Conservation (phyloP, 2,888 invertebrate genomes). For the Diloba caeruleocephala region DNA sequence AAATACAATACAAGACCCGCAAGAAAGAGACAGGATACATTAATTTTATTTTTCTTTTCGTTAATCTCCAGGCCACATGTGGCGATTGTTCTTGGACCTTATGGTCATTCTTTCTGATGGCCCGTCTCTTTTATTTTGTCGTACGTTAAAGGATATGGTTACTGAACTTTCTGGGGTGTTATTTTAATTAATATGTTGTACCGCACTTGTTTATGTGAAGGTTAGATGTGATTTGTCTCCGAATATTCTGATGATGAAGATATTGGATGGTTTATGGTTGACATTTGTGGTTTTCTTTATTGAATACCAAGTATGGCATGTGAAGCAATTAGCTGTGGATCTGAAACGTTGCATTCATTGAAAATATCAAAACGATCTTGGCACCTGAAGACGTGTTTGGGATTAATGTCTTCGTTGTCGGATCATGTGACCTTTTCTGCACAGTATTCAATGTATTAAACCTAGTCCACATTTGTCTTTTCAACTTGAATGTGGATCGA, state of each 20-base stretch:
- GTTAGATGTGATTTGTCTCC: conserved; percentile 54
- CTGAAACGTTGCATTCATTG: conserved; percentile 23
- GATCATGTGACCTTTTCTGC: not conserved
- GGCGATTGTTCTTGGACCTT: conserved; percentile 88
- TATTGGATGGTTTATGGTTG: conserved; percentile 46
- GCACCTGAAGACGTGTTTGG: conserved; percentile 5
- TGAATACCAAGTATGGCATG: conserved; percentile 32
- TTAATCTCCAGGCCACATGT: conserved; percentile 88
- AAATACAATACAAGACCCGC: conserved; percentile 48
- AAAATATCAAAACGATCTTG: conserved; percentile 22
- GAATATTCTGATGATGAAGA: conserved; percentile 49
- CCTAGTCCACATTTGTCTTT: too few relatives aligned
- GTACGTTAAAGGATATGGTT: conserved; percentile 64
- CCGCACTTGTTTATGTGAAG: conserved; percentile 60
- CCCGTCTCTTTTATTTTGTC: conserved; percentile 63
- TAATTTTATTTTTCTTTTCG: conserved; percentile 86
- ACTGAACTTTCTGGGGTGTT: conserved; percentile 81
- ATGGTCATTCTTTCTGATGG: conserved; percentile 81
- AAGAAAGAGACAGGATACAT: conserved; percentile 68
- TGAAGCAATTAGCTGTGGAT: conserved; percentile 28
- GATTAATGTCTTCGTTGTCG: conserved; percentile 1
- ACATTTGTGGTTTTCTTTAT: conserved; percentile 34
- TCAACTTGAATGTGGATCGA: not conserved
- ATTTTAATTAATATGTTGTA: conserved; percentile 84
- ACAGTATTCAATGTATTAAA: too few relatives aligned